These are phyloP conservation scores for Vanacampus margaritifer DNA, from an alignment of 2,113 vertebrate species.

Conservation along the genomic window DNA sequence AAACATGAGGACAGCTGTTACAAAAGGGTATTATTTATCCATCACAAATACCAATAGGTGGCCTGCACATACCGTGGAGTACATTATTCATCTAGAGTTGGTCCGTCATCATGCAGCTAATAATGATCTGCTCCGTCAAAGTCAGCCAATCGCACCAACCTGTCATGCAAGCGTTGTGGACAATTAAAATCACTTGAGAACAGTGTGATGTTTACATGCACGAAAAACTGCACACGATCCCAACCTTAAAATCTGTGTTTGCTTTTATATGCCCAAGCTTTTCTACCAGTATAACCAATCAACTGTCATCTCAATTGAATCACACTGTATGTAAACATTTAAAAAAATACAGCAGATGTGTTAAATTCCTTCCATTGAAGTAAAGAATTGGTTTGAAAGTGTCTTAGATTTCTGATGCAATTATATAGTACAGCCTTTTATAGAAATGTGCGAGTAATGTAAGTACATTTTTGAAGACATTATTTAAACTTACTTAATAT, in stretches of 20 bases:
- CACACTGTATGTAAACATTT: background rate
- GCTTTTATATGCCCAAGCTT: background rate
- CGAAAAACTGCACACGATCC: conserved; percentile 12
- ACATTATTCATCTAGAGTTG: conserved; percentile 29
- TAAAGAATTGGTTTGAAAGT: background rate
- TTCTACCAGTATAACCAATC: background rate
- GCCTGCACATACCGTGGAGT: conserved; percentile 40
- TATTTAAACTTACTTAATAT: background rate
- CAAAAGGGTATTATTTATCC: conserved; percentile 31
- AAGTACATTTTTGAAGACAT: background rate
- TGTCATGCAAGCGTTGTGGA: conserved; percentile 51
- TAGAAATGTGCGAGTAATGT: background rate
- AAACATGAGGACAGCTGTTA: conserved; percentile 44
- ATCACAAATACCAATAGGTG: conserved; percentile 50
- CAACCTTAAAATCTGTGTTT: conserved; percentile 6
- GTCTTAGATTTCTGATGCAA: background rate
- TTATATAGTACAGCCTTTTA: background rate
- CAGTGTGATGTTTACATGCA: conserved; percentile 55
- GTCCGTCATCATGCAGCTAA: conserved; percentile 49
- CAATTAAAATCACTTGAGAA: conserved; percentile 21
- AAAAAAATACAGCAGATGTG: background rate
- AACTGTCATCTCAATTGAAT: background rate
- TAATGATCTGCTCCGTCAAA: conserved; percentile 40
- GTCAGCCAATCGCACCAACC: conserved; percentile 26
- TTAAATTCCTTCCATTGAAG: background rate